These are phyloP conservation scores for Piezodorus guildinii DNA, from an alignment of 1,140 invertebrate genomes.

Conservation along the genomic window DNA sequence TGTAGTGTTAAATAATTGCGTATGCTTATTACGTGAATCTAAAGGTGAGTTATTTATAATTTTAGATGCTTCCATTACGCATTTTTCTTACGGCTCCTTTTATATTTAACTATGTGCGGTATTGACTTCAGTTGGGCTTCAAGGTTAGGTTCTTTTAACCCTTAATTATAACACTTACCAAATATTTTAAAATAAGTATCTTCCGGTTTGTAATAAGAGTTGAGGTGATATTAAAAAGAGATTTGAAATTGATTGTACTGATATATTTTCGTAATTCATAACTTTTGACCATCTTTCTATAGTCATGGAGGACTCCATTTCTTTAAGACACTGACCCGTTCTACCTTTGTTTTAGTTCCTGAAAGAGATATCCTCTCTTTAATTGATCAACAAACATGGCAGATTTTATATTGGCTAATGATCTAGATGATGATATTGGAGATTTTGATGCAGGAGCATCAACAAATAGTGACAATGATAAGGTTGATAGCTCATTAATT, in stretches of 20 bases:
- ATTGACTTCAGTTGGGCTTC: neutral
- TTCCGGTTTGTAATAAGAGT: neutral
- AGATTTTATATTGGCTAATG: conserved; percentile 2
- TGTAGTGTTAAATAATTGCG: neutral
- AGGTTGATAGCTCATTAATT: conserved; percentile 27
- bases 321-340: neutral
- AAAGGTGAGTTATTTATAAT: neutral
- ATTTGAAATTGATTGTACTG: neutral
- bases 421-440: conserved; percentile 21
- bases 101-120: neutral
- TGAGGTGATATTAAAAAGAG: neutral
- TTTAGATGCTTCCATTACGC: neutral
- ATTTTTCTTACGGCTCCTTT: neutral
- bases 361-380: neutral
- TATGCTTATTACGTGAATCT: neutral
- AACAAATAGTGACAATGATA: conserved; percentile 23
- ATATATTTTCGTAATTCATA: neutral
- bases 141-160: conserved; percentile 9
- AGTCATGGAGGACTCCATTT: neutral
- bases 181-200: neutral
- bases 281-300: neutral
- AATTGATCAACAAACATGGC: conserved; percentile 3
- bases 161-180: too few relatives aligned
- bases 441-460: conserved; percentile 23
- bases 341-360: neutral